phyloP scores from a whole-genome alignment of 2,888 invertebrate genomes.

The Dryocosmus kuriphilus region DNA sequence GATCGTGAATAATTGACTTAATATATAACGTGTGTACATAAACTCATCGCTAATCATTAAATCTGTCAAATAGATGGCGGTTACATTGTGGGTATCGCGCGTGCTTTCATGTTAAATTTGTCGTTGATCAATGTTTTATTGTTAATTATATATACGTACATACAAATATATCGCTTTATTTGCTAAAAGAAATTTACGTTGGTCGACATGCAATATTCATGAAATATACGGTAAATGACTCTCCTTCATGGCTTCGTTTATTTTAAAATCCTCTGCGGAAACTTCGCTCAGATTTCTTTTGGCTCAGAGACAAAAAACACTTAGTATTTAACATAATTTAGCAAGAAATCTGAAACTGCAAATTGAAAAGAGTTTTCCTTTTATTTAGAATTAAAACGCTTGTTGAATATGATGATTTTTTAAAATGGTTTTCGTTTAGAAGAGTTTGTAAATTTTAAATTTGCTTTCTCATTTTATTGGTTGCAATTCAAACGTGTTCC shows the following conservation, averaged over 20 bases:
- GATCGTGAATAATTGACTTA: constrained; percentile 8
- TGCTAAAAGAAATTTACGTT: constrained; percentile 8
- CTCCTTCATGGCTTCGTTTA: constrained; percentile 26
- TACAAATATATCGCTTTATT: constrained; percentile 6
- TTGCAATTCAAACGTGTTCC: not conserved
- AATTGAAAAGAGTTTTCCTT: too few species aligned
- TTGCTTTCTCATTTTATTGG: too few species aligned
- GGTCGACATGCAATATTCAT: constrained; percentile 28
- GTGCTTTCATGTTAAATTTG: constrained; percentile 5
- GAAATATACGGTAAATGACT: constrained; percentile 26
- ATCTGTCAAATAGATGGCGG: not conserved
- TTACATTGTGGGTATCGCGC: constrained; percentile 13
- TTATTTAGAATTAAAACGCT: too few species aligned
- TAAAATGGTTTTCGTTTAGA: too few species aligned
- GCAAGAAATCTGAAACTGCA: too few species aligned
- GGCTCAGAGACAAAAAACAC: not conserved
- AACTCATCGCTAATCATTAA: constrained; percentile 11
- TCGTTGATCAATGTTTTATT: constrained; percentile 14
- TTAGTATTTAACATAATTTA: not conserved
- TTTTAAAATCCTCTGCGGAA: not conserved
- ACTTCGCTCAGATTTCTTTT: not conserved
- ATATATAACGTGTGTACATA: constrained; percentile 32
- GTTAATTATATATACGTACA: not conserved
- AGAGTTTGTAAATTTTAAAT: too few species aligned
- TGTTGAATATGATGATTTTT: too few species aligned